phyloP scores from a whole-genome alignment of 1,140 invertebrate genomes.

The Danaus melanippus region DNA sequence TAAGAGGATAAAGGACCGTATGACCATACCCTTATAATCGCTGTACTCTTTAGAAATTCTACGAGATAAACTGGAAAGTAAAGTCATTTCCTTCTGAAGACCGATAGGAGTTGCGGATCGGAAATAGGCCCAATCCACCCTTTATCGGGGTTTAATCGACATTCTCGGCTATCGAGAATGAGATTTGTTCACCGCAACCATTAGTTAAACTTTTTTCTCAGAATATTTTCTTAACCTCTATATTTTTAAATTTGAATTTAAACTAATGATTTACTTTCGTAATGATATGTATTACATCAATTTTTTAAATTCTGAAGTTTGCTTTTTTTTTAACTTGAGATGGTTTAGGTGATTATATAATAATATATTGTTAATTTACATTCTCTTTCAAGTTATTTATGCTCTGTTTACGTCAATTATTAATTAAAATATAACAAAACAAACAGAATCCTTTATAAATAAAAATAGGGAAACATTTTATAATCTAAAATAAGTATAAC shows the following conservation, averaged over 20 bases:
- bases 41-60: slow-evolving; percentile 28
- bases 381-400: no score
- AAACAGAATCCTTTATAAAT: no score
- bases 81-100: slow-evolving; percentile 29
- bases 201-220: slow-evolving; percentile 7
- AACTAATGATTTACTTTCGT: no score
- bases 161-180: slow-evolving; percentile 21
- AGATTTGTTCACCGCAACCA: slow-evolving; percentile 21
- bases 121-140: slow-evolving; percentile 24
- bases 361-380: no score
- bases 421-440: no score
- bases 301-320: no score
- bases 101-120: slow-evolving; percentile 23
- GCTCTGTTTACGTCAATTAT: no score
- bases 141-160: slow-evolving; percentile 28
- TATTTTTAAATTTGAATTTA: not conserved
- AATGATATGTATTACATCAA: no score
- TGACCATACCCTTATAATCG: slow-evolving; percentile 24
- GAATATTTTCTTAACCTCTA: slow-evolving; percentile 6
- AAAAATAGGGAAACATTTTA: no score
- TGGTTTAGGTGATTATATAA: no score
- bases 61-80: slow-evolving; percentile 33
- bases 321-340: no score
- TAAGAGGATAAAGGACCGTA: slow-evolving; percentile 17
- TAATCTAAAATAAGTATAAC: no score